Percentiles rank a stretch among this genome's conserved stretches.
Conservation (phyloP, 2,113 vertebrate species). For the Fulica atra region DNA sequence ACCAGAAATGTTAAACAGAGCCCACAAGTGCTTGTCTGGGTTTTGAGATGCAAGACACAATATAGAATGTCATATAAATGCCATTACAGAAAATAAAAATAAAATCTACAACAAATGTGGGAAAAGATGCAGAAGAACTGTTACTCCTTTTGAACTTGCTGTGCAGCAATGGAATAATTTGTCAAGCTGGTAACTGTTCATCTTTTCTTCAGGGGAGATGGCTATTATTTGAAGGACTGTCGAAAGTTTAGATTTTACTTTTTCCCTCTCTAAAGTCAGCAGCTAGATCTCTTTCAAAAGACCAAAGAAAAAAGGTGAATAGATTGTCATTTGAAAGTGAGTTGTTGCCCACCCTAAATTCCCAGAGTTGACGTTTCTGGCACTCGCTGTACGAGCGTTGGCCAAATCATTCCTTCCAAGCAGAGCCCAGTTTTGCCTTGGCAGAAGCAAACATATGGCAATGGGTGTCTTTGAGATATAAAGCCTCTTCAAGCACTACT, state of each 20-base stretch:
- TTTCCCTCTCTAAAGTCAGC: background rate
- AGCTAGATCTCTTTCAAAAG: background rate
- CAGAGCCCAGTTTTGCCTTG: conserved; percentile 18
- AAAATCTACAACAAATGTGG: conserved; percentile 9
- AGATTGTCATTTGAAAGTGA: conserved; percentile 36
- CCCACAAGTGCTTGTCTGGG: background rate
- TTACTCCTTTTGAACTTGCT: background rate
- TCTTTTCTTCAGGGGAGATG: background rate
- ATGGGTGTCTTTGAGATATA: conserved; percentile 32
- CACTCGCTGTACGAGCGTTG: background rate
- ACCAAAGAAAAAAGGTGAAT: conserved; percentile 31
- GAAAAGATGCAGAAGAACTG: background rate
- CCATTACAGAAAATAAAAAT: conserved; percentile 11
- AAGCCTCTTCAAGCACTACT: conserved; percentile 41
- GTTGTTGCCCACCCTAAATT: conserved; percentile 34
- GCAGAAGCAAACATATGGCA: conserved; percentile 42
- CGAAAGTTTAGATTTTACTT: background rate
- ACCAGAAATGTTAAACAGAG: conserved; percentile 29
- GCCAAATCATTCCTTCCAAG: conserved; percentile 42
- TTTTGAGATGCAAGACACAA: conserved; percentile 4
- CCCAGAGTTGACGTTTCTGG: conserved; percentile 35
- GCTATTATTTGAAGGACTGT: background rate
- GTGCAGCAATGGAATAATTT: background rate
- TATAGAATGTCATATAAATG: conserved; percentile 29
- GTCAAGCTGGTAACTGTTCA: background rate